Percentiles rank a stretch among this genome's conserved stretches.
These are phyloP conservation scores for Sebastes minor DNA, from an alignment of 2,797 vertebrate species.

Conservation along the genomic window DNA sequence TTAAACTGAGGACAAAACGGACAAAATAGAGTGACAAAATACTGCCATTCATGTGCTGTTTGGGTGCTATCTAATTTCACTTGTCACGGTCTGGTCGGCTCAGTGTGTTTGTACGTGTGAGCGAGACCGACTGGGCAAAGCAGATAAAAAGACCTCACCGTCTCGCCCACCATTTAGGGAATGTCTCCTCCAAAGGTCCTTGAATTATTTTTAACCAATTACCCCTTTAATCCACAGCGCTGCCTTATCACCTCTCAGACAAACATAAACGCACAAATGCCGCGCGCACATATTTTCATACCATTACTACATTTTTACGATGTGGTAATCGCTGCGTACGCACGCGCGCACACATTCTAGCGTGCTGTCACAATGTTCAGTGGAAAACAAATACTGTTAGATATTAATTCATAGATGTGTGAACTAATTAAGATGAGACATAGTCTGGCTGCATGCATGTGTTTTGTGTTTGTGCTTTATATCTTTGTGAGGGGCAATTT, in stretches of 20 bases:
- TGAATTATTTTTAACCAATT: conserved; percentile 78
- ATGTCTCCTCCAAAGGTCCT: conserved; percentile 75
- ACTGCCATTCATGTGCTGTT: neutral
- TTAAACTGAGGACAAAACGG: neutral
- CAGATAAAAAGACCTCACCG: conserved; percentile 46
- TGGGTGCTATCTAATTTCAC: conserved; percentile 20
- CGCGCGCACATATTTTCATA: conserved; percentile 3
- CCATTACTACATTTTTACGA: conserved; percentile 27
- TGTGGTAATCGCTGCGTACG: neutral
- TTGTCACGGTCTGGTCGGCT: neutral
- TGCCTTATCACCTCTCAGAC: conserved; percentile 56
- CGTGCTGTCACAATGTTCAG: conserved; percentile 26
- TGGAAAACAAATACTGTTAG: conserved; percentile 22
- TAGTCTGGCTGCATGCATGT: neutral
- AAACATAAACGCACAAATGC: conserved; percentile 21
- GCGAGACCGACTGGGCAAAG: neutral
- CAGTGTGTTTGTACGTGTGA: neutral
- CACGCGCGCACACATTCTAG: conserved; percentile 4
- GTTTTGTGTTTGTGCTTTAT: neutral
- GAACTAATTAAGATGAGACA: conserved; percentile 38
- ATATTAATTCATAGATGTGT: conserved; percentile 54
- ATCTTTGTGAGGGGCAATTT: neutral
- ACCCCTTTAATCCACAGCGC: conserved; percentile 50
- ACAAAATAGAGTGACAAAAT: neutral
- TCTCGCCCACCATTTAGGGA: conserved; percentile 45